Percentiles rank a stretch among this genome's conserved stretches.
These are phyloP conservation scores for Drosophila yooni DNA, from an alignment of 2,888 invertebrate species.

Conservation along the genomic window DNA sequence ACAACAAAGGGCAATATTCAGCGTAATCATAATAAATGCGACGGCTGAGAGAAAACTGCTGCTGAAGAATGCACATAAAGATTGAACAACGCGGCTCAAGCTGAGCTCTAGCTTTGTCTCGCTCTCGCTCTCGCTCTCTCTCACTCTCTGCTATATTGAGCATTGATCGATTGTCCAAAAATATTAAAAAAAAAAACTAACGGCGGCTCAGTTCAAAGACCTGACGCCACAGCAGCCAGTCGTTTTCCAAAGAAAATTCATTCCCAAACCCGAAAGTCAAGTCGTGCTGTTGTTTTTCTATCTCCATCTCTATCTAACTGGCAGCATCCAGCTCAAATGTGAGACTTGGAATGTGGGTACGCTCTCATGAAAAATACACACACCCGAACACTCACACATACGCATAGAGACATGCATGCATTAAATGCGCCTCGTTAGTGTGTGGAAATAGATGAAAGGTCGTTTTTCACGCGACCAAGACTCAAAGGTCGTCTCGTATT, in stretches of 20 bases:
- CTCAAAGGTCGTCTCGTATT: slow-evolving; percentile 70
- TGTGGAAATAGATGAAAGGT: slow-evolving; percentile 74
- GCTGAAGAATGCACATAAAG: slow-evolving; percentile 57
- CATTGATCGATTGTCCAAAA: slow-evolving; percentile 75
- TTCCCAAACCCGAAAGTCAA: slow-evolving; percentile 75
- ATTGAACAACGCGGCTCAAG: slow-evolving; percentile 15
- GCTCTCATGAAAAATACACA: slow-evolving; percentile 64
- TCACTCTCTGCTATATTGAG: slow-evolving; percentile 46
- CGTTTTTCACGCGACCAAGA: slow-evolving; percentile 76
- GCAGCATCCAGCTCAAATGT: slow-evolving; percentile 49
- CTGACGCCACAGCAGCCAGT: slow-evolving; percentile 26
- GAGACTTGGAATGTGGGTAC: slow-evolving; percentile 69
- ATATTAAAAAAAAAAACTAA: slow-evolving; percentile 46
- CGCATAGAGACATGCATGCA: slow-evolving; percentile 29
- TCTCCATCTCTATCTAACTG: slow-evolving; percentile 50
- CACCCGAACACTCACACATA: slow-evolving; percentile 5
- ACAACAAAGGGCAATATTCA: slow-evolving; percentile 72
- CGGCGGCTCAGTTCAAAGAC: slow-evolving; percentile 78
- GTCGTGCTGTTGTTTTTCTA: slow-evolving; percentile 64
- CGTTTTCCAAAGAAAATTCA: slow-evolving; percentile 65
- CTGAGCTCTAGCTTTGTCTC: slow-evolving; percentile 9
- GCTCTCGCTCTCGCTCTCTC: background rate
- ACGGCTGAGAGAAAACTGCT: slow-evolving; percentile 27
- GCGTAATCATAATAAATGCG: slow-evolving; percentile 78
- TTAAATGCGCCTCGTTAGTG: slow-evolving; percentile 74